Evolutionary conservation across 1,140 invertebrate species (phyloP).

Genomic region (Drosophila albomicans): DNA sequence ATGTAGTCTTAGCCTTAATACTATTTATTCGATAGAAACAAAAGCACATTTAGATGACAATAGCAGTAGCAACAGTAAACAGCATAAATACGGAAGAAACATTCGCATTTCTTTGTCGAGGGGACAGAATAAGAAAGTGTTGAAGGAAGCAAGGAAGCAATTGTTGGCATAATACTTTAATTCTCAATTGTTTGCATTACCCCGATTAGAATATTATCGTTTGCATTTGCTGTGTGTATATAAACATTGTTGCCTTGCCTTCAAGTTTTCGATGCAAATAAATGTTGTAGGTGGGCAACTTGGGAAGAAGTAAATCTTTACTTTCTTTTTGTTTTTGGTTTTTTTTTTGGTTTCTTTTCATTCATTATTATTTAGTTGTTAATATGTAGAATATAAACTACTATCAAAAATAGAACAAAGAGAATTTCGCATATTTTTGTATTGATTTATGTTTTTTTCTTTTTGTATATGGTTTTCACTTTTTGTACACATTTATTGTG

Average conservation of each 20-base stretch:
- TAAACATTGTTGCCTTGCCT: too few species aligned
- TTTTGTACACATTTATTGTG: constrained; percentile 7
- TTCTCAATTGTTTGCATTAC: too few species aligned
- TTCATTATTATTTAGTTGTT: constrained; percentile 39
- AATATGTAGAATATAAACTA: constrained; percentile 58
- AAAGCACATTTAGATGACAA: constrained; percentile 67
- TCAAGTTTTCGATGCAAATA: too few species aligned
- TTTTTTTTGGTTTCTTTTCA: too few species aligned
- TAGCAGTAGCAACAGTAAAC: constrained; percentile 50
- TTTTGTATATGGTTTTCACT: constrained; percentile 2
- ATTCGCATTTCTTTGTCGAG: constrained; percentile 3
- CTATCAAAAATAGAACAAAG: constrained; percentile 80
- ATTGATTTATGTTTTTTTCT: neutral
- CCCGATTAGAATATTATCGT: too few species aligned
- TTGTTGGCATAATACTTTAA: too few species aligned
- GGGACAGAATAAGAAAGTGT: neutral
- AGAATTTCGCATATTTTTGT: constrained; percentile 46
- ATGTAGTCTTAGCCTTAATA: constrained; percentile 52
- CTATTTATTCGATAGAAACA: constrained; percentile 55
- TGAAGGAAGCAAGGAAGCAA: neutral
- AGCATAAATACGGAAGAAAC: neutral
- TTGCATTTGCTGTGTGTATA: too few species aligned
- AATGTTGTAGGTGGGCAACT: constrained; percentile 28
- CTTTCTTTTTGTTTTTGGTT: too few species aligned
- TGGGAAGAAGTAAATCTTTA: constrained; percentile 12